phyloP scores from a whole-genome alignment of 2,797 vertebrate genomes.

The Hydrocynus forskahlii region DNA sequence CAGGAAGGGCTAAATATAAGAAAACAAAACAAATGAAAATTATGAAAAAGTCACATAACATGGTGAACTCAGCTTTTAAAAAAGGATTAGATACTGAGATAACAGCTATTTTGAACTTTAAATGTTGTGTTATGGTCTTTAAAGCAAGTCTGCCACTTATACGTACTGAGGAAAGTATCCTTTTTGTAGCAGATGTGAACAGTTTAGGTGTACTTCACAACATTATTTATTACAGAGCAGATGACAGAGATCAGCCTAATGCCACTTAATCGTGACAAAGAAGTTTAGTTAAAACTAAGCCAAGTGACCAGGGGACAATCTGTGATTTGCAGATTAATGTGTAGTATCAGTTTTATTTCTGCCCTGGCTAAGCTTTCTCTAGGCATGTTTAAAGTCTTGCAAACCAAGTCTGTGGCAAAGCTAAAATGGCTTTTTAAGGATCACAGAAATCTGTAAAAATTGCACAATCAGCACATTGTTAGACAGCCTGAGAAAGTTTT shows the following conservation, averaged over 20 bases:
- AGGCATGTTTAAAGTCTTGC: not conserved
- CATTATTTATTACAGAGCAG: not conserved
- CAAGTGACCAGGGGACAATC: not conserved
- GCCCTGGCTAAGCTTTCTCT: not conserved
- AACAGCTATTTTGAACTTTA: conserved; percentile 11
- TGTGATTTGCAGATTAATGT: not conserved
- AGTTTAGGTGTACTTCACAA: not conserved
- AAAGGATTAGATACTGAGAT: not conserved
- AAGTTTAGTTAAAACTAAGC: no score
- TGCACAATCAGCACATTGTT: conserved; percentile 18
- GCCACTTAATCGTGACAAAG: no score
- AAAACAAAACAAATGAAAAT: conserved; percentile 79
- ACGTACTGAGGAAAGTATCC: not conserved
- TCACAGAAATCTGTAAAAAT: not conserved
- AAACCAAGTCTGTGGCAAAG: not conserved
- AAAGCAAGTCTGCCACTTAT: not conserved
- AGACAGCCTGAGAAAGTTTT: not conserved
- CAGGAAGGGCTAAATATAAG: conserved; percentile 79
- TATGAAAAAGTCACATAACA: conserved; percentile 67
- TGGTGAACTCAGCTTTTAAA: conserved; percentile 21
- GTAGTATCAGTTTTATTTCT: not conserved
- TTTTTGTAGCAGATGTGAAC: not conserved
- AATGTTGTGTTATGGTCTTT: not conserved
- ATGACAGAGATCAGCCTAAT: no score
- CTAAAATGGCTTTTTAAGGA: not conserved